Base-by-base conservation (phyloP, 2,797 vertebrate species). In the Alectoris magna region DNA sequence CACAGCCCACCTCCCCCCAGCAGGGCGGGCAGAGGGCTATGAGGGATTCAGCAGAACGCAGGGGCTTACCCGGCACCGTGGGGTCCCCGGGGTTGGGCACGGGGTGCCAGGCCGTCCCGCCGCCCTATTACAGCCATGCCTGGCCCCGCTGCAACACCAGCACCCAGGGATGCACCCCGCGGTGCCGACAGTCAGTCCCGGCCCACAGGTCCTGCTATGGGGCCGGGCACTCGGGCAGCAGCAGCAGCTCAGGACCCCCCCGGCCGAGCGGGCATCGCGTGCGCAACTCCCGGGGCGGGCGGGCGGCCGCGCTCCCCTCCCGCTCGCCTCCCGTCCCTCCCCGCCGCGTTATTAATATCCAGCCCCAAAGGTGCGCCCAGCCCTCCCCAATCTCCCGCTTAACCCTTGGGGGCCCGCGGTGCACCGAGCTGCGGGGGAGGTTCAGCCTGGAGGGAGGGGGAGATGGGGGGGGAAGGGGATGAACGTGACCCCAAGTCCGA, bases 311-410 rank as follows among this genome's bases (percentile, higher is more conserved):
- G 63, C 84, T 59, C 81, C 46, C 90, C 95, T 92, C 14, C 76
- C 87, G 60, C 87, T 92, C 86, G 48, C 86, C 92, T 78, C 85
- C 86, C 78, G 74, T 76, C 93, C 87, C 80, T 73, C 80, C 85
- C 73, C 82, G 6, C 43, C 21, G 91, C 79, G 89, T 74, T 87
- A 91, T 93, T 91, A 87, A 92, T 94, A 92, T 90, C 87, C 93
- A 94, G 51, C 93, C 87, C 87, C 80, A 88, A 92, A 92, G 93
- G 93, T 93, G 94, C 82, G 91, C 91, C 91, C 91, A 69, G 85
- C 94, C 94, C 79, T 67, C 82, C 84, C 75, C 84, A 3, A 29
- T 83, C 23, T 44, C 11, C 26, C 48, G 66, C 48, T 89, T 84
- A 87, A 74, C 83, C 84, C 77, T 72, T 74, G 19, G 66, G 81